Percentiles rank a stretch among this genome's conserved stretches.
phyloP scores from a whole-genome alignment of 35 echinoderm and acorn worm genomes.

The Holothuria glaberrima region DNA sequence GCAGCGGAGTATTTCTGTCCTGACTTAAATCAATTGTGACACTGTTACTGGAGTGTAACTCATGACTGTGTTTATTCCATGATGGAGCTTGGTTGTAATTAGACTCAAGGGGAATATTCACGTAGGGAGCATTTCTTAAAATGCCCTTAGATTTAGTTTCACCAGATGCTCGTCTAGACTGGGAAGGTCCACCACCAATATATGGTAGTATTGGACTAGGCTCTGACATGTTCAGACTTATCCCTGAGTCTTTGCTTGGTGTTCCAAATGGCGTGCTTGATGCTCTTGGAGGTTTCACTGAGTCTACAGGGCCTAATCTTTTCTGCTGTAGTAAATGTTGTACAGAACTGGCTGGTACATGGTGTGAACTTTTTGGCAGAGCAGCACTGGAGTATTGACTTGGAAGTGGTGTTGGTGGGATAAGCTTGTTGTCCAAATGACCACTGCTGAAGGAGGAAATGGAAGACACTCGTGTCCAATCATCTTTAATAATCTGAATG shows the following conservation, averaged over 20 bases:
- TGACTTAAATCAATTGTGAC: too few species aligned
- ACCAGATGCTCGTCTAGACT: not conserved
- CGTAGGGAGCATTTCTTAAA: constrained; percentile 25
- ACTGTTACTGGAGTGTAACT: too few species aligned
- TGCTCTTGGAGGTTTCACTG: constrained; percentile 67
- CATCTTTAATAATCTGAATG: constrained; percentile 97
- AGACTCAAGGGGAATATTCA: not conserved
- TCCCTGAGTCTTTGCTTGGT: constrained; percentile 82
- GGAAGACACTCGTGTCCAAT: constrained; percentile 88
- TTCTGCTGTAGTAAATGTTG: constrained; percentile 32
- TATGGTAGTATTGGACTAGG: constrained; percentile 50
- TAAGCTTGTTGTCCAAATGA: constrained; percentile 59
- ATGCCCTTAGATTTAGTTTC: constrained; percentile 41
- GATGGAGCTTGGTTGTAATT: too few species aligned
- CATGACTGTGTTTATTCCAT: too few species aligned
- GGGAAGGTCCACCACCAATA: not conserved
- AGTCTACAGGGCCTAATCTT: constrained; percentile 22
- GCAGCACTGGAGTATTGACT: constrained; percentile 15
- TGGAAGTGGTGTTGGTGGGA: constrained; percentile 53
- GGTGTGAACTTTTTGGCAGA: constrained; percentile 6
- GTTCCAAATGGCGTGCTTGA: constrained; percentile 90
- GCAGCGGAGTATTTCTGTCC: too few species aligned
- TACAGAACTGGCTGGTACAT: constrained; percentile 16
- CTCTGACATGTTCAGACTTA: constrained; percentile 57
- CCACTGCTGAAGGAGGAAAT: constrained; percentile 63